Evolutionary conservation across 2,888 invertebrate species (phyloP).

Genomic region (Melanargia galathea): DNA sequence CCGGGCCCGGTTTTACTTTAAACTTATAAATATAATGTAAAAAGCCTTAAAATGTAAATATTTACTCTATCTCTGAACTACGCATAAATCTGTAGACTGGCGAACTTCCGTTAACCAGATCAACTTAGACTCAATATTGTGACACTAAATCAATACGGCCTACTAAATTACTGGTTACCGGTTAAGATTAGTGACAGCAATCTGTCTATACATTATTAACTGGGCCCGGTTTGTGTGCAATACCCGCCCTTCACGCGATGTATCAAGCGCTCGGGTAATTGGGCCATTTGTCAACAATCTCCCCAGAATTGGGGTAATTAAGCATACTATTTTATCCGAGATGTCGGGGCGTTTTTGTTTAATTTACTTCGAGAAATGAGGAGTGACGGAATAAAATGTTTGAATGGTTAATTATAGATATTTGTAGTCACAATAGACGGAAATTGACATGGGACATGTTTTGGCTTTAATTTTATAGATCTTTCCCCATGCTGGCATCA

Average conservation of each 20-base stretch:
- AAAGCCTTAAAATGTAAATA: no score
- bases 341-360: neutral
- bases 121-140: neutral
- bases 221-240: neutral
- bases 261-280: slow-evolving; percentile 22
- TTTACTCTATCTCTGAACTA: no score
- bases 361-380: neutral
- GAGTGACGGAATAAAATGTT: no score
- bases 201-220: slow-evolving; percentile 30
- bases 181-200: slow-evolving; percentile 25
- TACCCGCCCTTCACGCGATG: slow-evolving; percentile 15
- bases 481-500: no score
- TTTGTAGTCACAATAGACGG: no score
- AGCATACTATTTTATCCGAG: slow-evolving; percentile 15
- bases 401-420: no score
- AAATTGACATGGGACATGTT: no score
- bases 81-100: no score
- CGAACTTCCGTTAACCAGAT: no score
- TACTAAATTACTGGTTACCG: neutral
- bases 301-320: slow-evolving; percentile 26
- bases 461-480: no score
- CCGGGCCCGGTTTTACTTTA: neutral
- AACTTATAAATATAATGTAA: no score
- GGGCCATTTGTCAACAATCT: slow-evolving; percentile 24
- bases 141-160: slow-evolving; percentile 6